A percentile compares a stretch with the other conserved stretches of the same genome.
Conservation (phyloP, 2,113 vertebrate species). For the Leptobrachium leishanense region DNA sequence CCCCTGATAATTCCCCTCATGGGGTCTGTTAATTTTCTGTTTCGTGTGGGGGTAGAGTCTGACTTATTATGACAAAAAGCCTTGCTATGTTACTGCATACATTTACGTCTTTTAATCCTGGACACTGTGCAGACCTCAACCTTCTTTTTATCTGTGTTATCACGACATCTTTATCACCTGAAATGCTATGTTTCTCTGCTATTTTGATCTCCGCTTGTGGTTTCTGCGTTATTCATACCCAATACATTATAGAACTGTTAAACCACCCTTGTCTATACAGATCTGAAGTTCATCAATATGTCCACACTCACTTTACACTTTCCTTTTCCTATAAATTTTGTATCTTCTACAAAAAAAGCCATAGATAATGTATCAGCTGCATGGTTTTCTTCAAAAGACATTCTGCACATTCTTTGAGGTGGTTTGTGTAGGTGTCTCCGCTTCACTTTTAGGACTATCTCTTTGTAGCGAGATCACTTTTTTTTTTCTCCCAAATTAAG, state of each 20-base stretch:
- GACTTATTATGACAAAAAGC: conserved; percentile 23
- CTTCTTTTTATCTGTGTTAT: conserved; percentile 37
- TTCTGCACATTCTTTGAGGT: conserved; percentile 7
- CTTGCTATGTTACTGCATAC: conserved; percentile 1
- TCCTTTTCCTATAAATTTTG: conserved; percentile 12
- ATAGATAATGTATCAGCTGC: conserved; percentile 19
- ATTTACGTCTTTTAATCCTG: conserved; percentile 31
- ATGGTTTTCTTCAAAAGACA: conserved; percentile 23
- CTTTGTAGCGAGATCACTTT: background rate
- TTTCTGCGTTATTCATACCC: conserved; percentile 16
- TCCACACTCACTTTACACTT: conserved; percentile 40
- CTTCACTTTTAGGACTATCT: background rate
- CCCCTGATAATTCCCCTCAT: background rate
- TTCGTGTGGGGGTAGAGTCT: conserved; percentile 3
- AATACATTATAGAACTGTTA: conserved; percentile 19
- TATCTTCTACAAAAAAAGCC: conserved; percentile 25
- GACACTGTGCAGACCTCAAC: conserved; percentile 33
- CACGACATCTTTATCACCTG: background rate
- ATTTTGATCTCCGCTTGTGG: background rate
- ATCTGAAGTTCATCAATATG: conserved; percentile 37
- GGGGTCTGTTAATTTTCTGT: conserved; percentile 26
- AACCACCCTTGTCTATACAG: conserved; percentile 14
- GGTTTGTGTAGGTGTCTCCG: conserved; percentile 24
- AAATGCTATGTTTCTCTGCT: conserved; percentile 22
- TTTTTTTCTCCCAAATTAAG: background rate